Conservation (phyloP, 2,888 invertebrate species). For the Steinernema hermaphroditum region DNA sequence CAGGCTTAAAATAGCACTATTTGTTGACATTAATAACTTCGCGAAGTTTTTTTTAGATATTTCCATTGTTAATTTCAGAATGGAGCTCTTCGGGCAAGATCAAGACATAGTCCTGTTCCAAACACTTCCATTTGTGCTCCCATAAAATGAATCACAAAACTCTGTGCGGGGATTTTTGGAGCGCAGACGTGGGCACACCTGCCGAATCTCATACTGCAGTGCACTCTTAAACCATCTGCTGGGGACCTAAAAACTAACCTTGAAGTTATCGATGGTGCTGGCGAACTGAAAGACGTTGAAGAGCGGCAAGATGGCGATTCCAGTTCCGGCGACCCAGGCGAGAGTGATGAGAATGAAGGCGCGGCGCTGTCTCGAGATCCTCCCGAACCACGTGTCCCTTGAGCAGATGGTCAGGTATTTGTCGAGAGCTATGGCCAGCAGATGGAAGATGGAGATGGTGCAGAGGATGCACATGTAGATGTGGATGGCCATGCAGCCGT, state of each 20-base stretch:
- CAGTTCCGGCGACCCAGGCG: conserved; percentile 58
- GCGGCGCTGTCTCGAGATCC: conserved; percentile 45
- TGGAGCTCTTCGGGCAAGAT: too few species aligned
- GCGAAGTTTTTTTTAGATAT: too few species aligned
- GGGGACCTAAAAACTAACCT: not conserved
- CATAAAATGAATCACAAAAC: too few species aligned
- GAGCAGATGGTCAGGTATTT: conserved; percentile 64
- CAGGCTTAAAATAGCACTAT: too few species aligned
- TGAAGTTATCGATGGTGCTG: conserved; percentile 16
- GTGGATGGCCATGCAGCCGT: conserved; percentile 61
- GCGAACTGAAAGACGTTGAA: conserved; percentile 64
- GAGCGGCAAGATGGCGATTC: conserved; percentile 59
- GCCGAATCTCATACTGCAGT: not conserved
- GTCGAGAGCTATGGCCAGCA: conserved; percentile 65
- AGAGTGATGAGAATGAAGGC: conserved; percentile 53
- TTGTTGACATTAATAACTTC: too few species aligned
- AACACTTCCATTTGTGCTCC: too few species aligned
- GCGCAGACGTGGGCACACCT: too few species aligned
- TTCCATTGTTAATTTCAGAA: too few species aligned
- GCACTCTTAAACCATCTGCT: conserved; percentile 2
- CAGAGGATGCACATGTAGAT: conserved; percentile 63
- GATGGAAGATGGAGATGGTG: conserved; percentile 65
- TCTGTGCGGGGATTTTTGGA: too few species aligned
- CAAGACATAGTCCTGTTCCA: too few species aligned
- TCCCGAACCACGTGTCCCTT: conserved; percentile 48